A percentile compares a stretch with the other conserved stretches of the same genome.
These are phyloP conservation scores for Pseudomugil tenellus DNA, from an alignment of 2,797 vertebrate genomes.

Conservation along the genomic window DNA sequence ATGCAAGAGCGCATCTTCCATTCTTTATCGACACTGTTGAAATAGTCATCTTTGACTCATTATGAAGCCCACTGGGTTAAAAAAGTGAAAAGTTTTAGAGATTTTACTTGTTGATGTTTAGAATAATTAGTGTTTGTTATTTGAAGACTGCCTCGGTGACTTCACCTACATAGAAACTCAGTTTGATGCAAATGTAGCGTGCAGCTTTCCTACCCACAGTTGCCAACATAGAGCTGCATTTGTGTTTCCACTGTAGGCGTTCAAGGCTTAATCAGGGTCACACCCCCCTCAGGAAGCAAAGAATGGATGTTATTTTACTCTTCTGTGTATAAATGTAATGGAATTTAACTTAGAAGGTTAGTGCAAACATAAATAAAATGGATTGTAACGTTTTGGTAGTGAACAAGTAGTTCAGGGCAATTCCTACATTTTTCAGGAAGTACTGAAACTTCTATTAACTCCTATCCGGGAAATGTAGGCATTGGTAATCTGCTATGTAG, in stretches of 20 bases:
- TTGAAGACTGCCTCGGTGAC: neutral
- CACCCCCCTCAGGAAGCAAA: slow-evolving; percentile 12
- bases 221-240: slow-evolving; percentile 46
- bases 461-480: neutral
- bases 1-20: neutral
- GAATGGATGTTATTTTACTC: slow-evolving; percentile 21
- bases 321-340: slow-evolving; percentile 4
- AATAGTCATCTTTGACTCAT: neutral
- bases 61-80: neutral
- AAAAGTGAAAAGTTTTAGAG: too few relatives aligned
- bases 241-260: slow-evolving; percentile 63
- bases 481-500: neutral
- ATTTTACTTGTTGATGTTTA: neutral
- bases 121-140: neutral
- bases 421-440: neutral
- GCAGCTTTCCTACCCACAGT: slow-evolving; percentile 48
- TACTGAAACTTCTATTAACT: neutral
- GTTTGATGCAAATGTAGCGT: slow-evolving; percentile 53
- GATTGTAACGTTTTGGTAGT: neutral
- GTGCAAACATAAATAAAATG: neutral
- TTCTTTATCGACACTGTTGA: neutral
- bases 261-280: slow-evolving; percentile 32
- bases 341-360: slow-evolving; percentile 5
- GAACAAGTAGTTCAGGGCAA: slow-evolving; percentile 12
- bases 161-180: slow-evolving; percentile 40